phyloP scores from a whole-genome alignment of 2,113 vertebrate species.

The Rhineura floridana region DNA sequence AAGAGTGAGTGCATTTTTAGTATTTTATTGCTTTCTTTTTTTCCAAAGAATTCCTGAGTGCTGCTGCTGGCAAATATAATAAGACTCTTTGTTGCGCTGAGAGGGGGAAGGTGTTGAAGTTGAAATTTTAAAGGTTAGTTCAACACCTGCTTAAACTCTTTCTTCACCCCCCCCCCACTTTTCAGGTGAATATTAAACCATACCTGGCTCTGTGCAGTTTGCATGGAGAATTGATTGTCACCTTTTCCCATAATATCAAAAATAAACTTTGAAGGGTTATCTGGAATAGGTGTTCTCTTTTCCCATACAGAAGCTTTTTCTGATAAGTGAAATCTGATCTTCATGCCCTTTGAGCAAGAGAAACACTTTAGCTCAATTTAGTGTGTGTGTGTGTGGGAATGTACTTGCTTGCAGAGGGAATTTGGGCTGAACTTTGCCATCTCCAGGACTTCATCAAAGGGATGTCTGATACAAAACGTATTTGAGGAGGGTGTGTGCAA shows the following conservation, averaged over 20 bases:
- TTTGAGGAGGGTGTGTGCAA: constrained; percentile 70
- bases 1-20: background rate
- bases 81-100: background rate
- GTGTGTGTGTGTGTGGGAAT: constrained; percentile 60
- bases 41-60: background rate
- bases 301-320: constrained; percentile 21
- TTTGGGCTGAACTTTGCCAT: constrained; percentile 72
- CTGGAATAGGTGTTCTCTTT: background rate
- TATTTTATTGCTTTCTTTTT: background rate
- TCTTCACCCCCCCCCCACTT: background rate
- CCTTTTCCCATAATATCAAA: constrained; percentile 19
- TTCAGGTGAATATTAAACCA: background rate
- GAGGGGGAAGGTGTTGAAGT: constrained; percentile 25
- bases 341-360: constrained; percentile 68
- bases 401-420: constrained; percentile 80
- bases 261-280: background rate
- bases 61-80: background rate
- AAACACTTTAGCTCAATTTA: constrained; percentile 81
- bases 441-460: constrained; percentile 72
- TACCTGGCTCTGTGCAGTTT: constrained; percentile 3
- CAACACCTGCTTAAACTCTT: background rate
- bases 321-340: constrained; percentile 71
- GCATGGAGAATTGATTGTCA: background rate
- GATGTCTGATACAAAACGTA: constrained; percentile 74
- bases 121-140: constrained; percentile 4